Conservation (phyloP, 2,888 invertebrate species). For the Agapostemon virescens region DNA sequence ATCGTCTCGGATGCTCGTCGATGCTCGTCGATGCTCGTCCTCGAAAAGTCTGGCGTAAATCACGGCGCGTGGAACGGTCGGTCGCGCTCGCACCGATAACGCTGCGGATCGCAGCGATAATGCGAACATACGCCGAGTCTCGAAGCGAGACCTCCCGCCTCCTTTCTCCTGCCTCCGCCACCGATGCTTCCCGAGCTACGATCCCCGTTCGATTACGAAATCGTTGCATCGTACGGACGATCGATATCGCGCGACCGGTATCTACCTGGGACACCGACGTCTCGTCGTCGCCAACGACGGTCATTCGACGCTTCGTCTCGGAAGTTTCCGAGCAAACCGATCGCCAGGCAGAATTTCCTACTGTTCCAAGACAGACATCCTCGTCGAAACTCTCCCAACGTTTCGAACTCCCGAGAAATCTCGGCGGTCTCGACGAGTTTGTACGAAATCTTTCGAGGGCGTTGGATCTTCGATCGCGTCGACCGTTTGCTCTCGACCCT, state of each 20-base stretch:
- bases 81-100: constrained; percentile 29
- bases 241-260: constrained; percentile 16
- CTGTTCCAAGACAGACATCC: too few relatives aligned
- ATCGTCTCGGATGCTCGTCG: constrained; percentile 11
- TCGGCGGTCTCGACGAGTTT: too few relatives aligned
- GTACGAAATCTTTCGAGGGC: too few relatives aligned
- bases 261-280: background rate
- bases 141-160: background rate
- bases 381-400: too few relatives aligned
- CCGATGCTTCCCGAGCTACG: background rate
- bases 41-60: constrained; percentile 44
- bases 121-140: constrained; percentile 4
- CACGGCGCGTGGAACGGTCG: background rate
- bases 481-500: too few relatives aligned
- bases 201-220: constrained; percentile 33
- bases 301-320: too few relatives aligned
- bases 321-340: too few relatives aligned
- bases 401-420: too few relatives aligned
- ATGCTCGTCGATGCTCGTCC: constrained; percentile 8
- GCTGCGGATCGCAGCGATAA: constrained; percentile 14
- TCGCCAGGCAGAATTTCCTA: too few relatives aligned
- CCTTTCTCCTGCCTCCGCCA: constrained; percentile 41
- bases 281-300: too few relatives aligned
- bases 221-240: constrained; percentile 27
- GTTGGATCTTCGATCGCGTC: too few relatives aligned